phyloP scores from a whole-genome alignment of 2,888 invertebrate genomes.

The Drosophila meridionalis region DNA sequence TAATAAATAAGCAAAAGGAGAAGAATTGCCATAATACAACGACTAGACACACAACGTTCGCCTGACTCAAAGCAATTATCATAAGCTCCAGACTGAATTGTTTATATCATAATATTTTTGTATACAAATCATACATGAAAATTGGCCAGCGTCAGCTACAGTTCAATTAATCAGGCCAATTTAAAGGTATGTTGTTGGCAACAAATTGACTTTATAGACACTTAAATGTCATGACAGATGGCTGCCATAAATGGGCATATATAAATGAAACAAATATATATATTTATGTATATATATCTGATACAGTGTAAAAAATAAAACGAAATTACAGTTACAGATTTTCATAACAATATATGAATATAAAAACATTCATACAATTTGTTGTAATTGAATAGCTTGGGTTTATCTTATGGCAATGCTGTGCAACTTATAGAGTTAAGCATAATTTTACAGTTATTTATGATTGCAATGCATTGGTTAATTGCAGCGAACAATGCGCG shows the following conservation, averaged over 20 bases:
- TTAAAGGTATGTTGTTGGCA: slow-evolving; percentile 17
- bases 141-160: not conserved
- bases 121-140: slow-evolving; percentile 5
- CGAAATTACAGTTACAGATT: not conserved
- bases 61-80: not conserved
- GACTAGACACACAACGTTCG: not conserved
- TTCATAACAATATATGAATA: not conserved
- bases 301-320: not conserved
- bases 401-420: not conserved
- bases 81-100: not conserved
- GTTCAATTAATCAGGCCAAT: slow-evolving; percentile 19
- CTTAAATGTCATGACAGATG: slow-evolving; percentile 22
- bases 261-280: not conserved
- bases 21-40: not conserved
- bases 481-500: slow-evolving; percentile 6
- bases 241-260: slow-evolving; percentile 1
- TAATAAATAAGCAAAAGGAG: no score
- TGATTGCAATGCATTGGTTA: slow-evolving; percentile 15
- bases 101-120: not conserved
- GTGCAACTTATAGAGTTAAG: not conserved
- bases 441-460: not conserved
- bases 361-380: not conserved
- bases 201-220: slow-evolving; percentile 36
- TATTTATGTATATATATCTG: not conserved
- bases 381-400: not conserved